A percentile compares a stretch with the other conserved stretches of the same genome.
phyloP scores from a whole-genome alignment of 2,888 invertebrate genomes.

The Drosophila peninsularis region DNA sequence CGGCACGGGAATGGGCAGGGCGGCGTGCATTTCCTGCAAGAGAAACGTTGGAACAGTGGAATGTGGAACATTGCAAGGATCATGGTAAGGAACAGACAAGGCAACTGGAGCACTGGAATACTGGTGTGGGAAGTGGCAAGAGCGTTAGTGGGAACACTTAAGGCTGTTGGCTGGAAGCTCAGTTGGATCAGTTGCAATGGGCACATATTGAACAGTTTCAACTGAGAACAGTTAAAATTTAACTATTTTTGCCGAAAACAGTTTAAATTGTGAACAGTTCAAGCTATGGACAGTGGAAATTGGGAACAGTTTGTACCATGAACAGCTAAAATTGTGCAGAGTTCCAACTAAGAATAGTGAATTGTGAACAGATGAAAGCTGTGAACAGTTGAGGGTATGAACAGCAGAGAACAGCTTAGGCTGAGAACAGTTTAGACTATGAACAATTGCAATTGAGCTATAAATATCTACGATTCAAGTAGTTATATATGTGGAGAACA shows the following conservation, averaged over 20 bases:
- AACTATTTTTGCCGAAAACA: too few species aligned
- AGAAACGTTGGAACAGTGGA: background rate
- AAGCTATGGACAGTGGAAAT: background rate
- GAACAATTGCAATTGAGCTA: background rate
- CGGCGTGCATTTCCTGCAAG: constrained; percentile 59
- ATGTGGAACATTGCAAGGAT: background rate
- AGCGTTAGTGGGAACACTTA: too few species aligned
- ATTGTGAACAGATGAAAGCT: background rate
- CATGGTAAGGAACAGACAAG: too few species aligned
- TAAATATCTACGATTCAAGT: too few species aligned
- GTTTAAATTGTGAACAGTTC: background rate
- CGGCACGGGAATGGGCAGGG: constrained; percentile 67
- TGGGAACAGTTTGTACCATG: background rate
- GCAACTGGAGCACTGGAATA: too few species aligned
- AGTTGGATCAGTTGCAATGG: too few species aligned
- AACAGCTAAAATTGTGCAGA: background rate
- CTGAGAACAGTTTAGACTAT: background rate
- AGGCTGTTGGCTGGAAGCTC: too few species aligned
- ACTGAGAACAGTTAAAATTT: background rate
- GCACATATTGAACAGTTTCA: background rate
- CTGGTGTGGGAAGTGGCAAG: too few species aligned
- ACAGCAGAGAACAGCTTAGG: background rate
- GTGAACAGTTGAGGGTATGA: too few species aligned
- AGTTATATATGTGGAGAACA: background rate
- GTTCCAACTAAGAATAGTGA: background rate